These are phyloP conservation scores for Campoplex capitator DNA, from an alignment of 2,888 invertebrate species.

Conservation along the genomic window DNA sequence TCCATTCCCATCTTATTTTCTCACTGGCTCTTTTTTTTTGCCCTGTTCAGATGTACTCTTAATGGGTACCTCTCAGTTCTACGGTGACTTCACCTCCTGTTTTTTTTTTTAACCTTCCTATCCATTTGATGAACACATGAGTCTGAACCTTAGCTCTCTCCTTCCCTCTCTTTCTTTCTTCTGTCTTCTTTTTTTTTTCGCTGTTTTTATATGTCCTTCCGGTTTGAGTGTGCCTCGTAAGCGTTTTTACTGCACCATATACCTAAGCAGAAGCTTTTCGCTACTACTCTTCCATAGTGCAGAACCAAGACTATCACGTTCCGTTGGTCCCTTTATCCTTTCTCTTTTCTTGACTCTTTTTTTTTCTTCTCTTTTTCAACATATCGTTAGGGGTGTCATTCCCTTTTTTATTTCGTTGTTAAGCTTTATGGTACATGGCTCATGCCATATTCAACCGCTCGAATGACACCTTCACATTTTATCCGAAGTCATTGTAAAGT, in stretches of 20 bases:
- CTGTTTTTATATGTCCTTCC: constrained; percentile 29
- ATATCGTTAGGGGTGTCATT: neutral
- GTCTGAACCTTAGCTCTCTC: constrained; percentile 20
- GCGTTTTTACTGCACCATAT: constrained; percentile 42
- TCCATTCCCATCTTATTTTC: neutral
- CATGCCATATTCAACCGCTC: neutral
- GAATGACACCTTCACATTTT: neutral
- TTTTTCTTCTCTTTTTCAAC: neutral
- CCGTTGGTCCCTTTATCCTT: neutral
- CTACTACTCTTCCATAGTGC: constrained; percentile 27
- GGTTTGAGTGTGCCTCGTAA: constrained; percentile 35
- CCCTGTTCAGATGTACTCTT: neutral
- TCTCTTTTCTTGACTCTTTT: neutral
- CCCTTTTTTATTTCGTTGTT: constrained; percentile 28
- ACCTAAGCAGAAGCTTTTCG: constrained; percentile 16
- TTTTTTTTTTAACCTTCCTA: too few species aligned
- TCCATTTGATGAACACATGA: constrained; percentile 30
- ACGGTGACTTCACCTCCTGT: neutral
- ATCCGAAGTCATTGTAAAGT: neutral
- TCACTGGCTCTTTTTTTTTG: constrained; percentile 1
- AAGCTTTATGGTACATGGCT: constrained; percentile 8
- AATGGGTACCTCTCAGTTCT: constrained; percentile 20
- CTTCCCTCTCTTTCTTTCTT: neutral
- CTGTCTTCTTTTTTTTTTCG: neutral
- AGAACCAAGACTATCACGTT: neutral